Conservation (phyloP, 2,888 invertebrate genomes). For the Acronicta aceris region DNA sequence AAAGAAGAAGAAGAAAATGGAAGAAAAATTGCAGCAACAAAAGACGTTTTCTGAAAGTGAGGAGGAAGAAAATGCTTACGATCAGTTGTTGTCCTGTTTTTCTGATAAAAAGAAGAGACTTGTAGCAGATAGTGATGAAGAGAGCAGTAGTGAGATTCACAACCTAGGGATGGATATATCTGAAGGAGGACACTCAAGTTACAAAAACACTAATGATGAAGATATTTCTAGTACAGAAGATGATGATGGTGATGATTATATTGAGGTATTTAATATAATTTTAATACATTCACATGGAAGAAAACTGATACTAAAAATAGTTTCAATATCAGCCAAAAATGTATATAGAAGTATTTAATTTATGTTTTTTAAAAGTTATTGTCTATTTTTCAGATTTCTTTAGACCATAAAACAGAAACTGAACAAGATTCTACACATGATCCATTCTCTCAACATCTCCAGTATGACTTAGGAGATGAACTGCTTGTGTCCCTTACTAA, state of each 20-base stretch:
- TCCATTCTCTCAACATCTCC: slow-evolving; percentile 92
- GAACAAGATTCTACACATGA: slow-evolving; percentile 80
- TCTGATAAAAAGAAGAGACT: slow-evolving; percentile 59
- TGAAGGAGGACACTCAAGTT: slow-evolving; percentile 1
- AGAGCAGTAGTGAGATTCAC: slow-evolving; percentile 53
- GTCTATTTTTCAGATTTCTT: slow-evolving; percentile 60
- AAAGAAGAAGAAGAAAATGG: slow-evolving; percentile 77
- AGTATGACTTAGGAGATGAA: slow-evolving; percentile 91
- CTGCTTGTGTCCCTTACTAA: slow-evolving; percentile 90
- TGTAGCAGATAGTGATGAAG: slow-evolving; percentile 71
- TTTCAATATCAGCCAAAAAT: too few relatives aligned
- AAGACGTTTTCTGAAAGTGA: slow-evolving; percentile 86
- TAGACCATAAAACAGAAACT: slow-evolving; percentile 62
- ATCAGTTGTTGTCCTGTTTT: slow-evolving; percentile 87
- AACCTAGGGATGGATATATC: slow-evolving; percentile 19
- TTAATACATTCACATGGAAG: too few relatives aligned
- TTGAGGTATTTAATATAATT: slow-evolving; percentile 44
- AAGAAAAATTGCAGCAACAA: slow-evolving; percentile 73
- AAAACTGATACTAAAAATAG: too few relatives aligned
- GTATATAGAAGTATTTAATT: too few relatives aligned
- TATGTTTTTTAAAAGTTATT: neutral
- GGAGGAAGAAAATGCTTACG: slow-evolving; percentile 84
- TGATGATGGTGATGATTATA: slow-evolving; percentile 28
- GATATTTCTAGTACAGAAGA: slow-evolving; percentile 22
- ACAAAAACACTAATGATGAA: slow-evolving; percentile 8